These are phyloP conservation scores for Chelon labrosus DNA, from an alignment of 2,797 vertebrate species.

Conservation along the genomic window DNA sequence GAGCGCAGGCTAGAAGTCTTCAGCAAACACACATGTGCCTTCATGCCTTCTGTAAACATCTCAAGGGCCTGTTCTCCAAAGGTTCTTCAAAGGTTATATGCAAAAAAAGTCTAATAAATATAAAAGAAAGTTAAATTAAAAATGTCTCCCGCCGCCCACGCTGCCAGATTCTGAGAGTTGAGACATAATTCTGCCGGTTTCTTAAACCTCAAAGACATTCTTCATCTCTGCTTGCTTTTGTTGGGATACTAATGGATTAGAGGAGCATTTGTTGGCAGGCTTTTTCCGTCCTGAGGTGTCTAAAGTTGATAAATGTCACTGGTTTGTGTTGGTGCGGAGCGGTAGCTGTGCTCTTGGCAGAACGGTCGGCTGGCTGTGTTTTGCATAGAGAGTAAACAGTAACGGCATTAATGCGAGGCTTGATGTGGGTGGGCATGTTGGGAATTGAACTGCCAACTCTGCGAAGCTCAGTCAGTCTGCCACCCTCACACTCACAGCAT, in stretches of 20 bases:
- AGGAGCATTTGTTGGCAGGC: slow-evolving; percentile 50
- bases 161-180: slow-evolving; percentile 11
- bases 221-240: slow-evolving; percentile 45
- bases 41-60: slow-evolving; percentile 45
- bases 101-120: slow-evolving; percentile 49
- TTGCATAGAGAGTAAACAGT: slow-evolving; percentile 62
- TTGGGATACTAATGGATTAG: slow-evolving; percentile 61
- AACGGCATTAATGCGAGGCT: slow-evolving; percentile 53
- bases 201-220: slow-evolving; percentile 34
- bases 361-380: slow-evolving; percentile 36
- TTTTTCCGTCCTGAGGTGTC: slow-evolving; percentile 52
- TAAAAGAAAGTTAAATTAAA: slow-evolving; percentile 7
- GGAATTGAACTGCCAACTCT: slow-evolving; percentile 64
- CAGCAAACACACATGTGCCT: no score
- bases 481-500: slow-evolving; percentile 32
- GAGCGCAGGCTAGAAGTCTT: no score
- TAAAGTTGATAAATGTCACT: slow-evolving; percentile 65
- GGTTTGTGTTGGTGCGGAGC: slow-evolving; percentile 37
- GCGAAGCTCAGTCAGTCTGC: slow-evolving; percentile 31
- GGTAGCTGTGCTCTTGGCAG: slow-evolving; percentile 44
- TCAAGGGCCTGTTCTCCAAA: slow-evolving; percentile 56
- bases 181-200: slow-evolving; percentile 27
- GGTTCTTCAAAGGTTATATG: slow-evolving; percentile 70
- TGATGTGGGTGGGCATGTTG: slow-evolving; percentile 60
- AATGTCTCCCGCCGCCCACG: slow-evolving; percentile 22